A percentile compares a stretch with the other conserved stretches of the same genome.
Evolutionary conservation across 2,797 vertebrate genomes (phyloP).

Genomic region (Helicolenus hilgendorfi): DNA sequence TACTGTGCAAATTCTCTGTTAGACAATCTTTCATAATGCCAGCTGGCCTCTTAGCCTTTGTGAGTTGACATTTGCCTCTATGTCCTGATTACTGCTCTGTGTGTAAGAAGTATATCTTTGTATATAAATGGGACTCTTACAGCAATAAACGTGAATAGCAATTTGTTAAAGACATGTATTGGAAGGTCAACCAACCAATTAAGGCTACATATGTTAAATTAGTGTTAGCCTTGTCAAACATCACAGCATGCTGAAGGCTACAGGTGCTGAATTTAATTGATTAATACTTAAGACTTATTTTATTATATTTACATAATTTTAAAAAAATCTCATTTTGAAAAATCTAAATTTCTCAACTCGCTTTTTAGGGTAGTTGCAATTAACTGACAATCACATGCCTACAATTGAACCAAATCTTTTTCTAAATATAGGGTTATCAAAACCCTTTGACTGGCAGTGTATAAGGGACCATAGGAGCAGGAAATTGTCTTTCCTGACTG

Average conservation of each 20-base stretch:
- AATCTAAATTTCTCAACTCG: neutral
- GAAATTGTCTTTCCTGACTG: conserved; percentile 83
- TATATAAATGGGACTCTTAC: neutral
- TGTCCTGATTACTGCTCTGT: neutral
- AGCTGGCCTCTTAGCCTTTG: neutral
- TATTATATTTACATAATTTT: neutral
- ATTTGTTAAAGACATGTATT: neutral
- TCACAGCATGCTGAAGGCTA: neutral
- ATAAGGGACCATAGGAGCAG: conserved; percentile 71
- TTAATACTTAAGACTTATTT: neutral
- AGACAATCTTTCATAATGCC: neutral
- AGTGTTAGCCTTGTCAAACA: neutral
- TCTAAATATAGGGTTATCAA: conserved; percentile 19
- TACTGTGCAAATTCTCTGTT: neutral
- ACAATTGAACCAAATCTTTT: conserved; percentile 1
- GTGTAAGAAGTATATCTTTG: neutral
- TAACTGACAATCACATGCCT: neutral
- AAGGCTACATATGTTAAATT: neutral
- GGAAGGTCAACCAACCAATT: neutral
- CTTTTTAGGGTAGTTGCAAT: neutral
- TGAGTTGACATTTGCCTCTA: neutral
- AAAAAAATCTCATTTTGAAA: neutral
- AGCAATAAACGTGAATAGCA: neutral
- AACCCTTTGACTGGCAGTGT: conserved; percentile 41
- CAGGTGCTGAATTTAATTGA: neutral